A percentile compares a stretch with the other conserved stretches of the same genome.
Conservation (phyloP, 1,140 invertebrate species). For the Fopius arisanus region DNA sequence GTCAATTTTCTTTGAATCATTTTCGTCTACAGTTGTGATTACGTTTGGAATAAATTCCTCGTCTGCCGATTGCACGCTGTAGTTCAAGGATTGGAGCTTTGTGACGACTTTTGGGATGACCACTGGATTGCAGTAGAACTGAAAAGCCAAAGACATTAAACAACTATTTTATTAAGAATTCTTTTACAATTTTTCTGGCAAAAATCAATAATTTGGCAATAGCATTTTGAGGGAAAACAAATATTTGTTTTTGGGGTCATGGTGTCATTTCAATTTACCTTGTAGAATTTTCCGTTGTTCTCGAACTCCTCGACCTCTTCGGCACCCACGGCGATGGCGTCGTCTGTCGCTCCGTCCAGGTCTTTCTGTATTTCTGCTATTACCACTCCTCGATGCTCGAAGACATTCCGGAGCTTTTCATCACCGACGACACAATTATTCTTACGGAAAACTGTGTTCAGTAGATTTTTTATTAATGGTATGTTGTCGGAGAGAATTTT, state of each 20-base stretch:
- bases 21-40: constrained; percentile 55
- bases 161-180: not conserved
- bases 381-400: constrained; percentile 67
- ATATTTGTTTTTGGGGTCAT: no score
- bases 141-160: constrained; percentile 34
- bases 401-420: constrained; percentile 50
- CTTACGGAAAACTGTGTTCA: constrained; percentile 64
- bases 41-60: constrained; percentile 60
- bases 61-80: constrained; percentile 60
- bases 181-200: not conserved
- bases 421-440: constrained; percentile 49
- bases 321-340: constrained; percentile 71
- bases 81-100: constrained; percentile 58
- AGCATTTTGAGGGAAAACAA: no score
- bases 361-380: constrained; percentile 51
- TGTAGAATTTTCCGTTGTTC: constrained; percentile 53
- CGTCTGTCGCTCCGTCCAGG: constrained; percentile 68
- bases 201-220: no score
- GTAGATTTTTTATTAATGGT: constrained; percentile 43
- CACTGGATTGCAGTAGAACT: constrained; percentile 60
- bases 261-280: no score
- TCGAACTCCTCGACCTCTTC: constrained; percentile 69
- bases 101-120: constrained; percentile 48
- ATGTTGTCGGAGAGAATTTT: constrained; percentile 58
- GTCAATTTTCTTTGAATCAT: constrained; percentile 52